Percentiles rank a stretch among this genome's conserved stretches.
These are phyloP conservation scores for Camponotus floridanus DNA, from an alignment of 1,140 invertebrate species.

Conservation along the genomic window DNA sequence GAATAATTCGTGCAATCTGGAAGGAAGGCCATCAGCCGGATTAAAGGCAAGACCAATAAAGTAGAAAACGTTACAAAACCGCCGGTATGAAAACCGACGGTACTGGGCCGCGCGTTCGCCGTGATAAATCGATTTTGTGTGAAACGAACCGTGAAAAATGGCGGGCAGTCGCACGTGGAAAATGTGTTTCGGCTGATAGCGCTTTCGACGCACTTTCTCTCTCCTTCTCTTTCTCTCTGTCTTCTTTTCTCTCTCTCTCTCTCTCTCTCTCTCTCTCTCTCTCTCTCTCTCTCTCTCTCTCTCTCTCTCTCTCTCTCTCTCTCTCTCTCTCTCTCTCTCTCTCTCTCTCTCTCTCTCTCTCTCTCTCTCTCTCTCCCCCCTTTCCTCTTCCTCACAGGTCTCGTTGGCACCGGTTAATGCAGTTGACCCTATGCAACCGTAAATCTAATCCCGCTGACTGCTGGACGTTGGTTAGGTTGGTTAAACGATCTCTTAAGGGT, in stretches of 20 bases:
- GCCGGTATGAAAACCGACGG: constrained; percentile 54
- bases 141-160: constrained; percentile 77
- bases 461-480: constrained; percentile 37
- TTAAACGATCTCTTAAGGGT: constrained; percentile 51
- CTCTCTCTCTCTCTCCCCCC: not conserved
- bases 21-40: constrained; percentile 47
- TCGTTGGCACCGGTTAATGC: constrained; percentile 66
- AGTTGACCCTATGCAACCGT: constrained; percentile 73
- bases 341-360: not conserved
- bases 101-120: constrained; percentile 50
- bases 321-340: constrained; percentile 26
- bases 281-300: constrained; percentile 25
- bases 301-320: not conserved
- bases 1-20: constrained; percentile 56
- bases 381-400: not conserved
- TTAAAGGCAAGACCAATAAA: constrained; percentile 61
- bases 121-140: constrained; percentile 75
- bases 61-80: constrained; percentile 62
- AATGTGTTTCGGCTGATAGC: constrained; percentile 76
- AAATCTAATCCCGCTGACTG: constrained; percentile 60
- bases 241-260: not conserved
- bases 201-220: constrained; percentile 61
- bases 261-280: constrained; percentile 11
- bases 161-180: constrained; percentile 76
- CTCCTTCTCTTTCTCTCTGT: not conserved